Base-by-base conservation (phyloP, 2,888 invertebrate genomes). In the Branchipolynoe longqiensis region DNA sequence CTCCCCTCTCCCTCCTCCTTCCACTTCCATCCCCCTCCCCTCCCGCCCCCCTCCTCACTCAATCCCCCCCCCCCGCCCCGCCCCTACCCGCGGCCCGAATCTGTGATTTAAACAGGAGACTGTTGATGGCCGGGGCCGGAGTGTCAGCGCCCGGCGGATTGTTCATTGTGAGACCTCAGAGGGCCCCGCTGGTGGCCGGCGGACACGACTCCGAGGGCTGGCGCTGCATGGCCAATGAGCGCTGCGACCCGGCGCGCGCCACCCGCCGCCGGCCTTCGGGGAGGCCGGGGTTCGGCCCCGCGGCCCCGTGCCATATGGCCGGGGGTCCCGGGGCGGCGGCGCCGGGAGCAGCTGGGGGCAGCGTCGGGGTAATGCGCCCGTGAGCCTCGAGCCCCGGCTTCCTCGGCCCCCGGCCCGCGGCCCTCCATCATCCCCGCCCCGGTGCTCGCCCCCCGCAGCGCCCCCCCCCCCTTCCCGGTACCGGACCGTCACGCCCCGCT, bases 171-270 rank as follows among this genome's bases (percentile, higher is more conserved):
- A 69, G 69, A 69, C 69, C 69, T 69, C 22, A 69, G 48, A 48
- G 78, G 48, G 12, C 33, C 31, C 3, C 78, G 78, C 28, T 54
- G 78, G 78, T 22, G 41, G n/a, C 41, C 78, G 48, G 54, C 78
- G 28, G 36, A 73, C 40, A 62, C 6, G 73, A n/a, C 73, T 12
- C 38, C 25, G 48, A 48, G 78, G 78, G 28, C 48, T 54, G 41
- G 48, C 48, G 6, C 54, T 78, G 78, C 78, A 78, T 78, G 78
- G 54, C n/a, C 48, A 78, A 78, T 78, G 78, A 78, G 54, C 31
- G 41, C 48, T 25, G 78, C 28, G 25, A 4, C 38, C 36, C 8
- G 28, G 8, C 14, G 6, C 8, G 25, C 69, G 36, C 12, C 4
- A 28, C 48, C 14, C 48, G 14, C n/a, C 22, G 48, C 14, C 8